Evolutionary conservation across 2,888 invertebrate genomes (phyloP).

Genomic region (Capitulum mitella): DNA sequence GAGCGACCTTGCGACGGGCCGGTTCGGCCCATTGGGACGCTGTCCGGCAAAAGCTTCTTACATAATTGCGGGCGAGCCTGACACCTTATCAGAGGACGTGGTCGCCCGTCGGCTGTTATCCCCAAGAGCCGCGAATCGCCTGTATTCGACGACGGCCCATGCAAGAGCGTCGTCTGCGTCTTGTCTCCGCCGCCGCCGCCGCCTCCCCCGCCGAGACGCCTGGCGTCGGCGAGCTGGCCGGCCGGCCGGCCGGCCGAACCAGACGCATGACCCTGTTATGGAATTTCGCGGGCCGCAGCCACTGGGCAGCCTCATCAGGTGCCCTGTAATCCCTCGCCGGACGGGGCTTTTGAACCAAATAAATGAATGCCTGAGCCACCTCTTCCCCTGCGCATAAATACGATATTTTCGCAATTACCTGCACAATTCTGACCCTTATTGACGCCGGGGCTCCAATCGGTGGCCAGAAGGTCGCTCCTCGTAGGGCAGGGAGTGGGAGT

Average conservation of each 20-base stretch:
- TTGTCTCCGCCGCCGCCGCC: too few relatives aligned
- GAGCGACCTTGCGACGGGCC: too few relatives aligned
- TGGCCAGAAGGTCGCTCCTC: not conserved
- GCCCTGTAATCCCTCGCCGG: not conserved
- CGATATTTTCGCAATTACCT: not conserved
- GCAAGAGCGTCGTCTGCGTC: too few relatives aligned
- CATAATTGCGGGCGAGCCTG: too few relatives aligned
- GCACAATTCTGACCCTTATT: constrained; percentile 14
- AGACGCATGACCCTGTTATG: not conserved
- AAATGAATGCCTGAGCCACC: constrained; percentile 7
- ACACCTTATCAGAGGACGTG: too few relatives aligned
- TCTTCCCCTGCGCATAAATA: not conserved
- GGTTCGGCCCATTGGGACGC: too few relatives aligned
- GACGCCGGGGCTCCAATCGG: not conserved
- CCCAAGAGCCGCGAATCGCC: too few relatives aligned
- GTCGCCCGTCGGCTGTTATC: too few relatives aligned
- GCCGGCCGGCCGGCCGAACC: not conserved
- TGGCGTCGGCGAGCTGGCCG: not conserved
- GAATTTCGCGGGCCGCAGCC: not conserved
- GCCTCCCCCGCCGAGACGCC: too few relatives aligned
- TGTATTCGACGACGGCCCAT: too few relatives aligned
- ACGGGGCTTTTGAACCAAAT: not conserved
- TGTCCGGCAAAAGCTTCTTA: too few relatives aligned
- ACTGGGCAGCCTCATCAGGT: not conserved
- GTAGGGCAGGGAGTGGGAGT: not conserved